phyloP scores from a whole-genome alignment of 2,888 invertebrate species.

The Dioctria rufipes region DNA sequence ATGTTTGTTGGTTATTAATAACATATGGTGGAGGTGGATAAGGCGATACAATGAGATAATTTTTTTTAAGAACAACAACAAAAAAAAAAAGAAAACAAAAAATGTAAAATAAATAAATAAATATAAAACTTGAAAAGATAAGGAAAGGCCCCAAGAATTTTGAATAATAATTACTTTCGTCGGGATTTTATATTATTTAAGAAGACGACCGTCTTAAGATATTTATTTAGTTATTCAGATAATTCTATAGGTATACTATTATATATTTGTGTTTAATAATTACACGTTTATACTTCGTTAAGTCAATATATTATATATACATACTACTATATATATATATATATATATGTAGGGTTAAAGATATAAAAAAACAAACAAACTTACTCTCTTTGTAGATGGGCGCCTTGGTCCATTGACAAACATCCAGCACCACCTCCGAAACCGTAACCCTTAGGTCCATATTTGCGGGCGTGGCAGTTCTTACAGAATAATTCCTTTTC shows the following conservation, averaged over 20 bases:
- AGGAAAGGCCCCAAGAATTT: constrained; percentile 66
- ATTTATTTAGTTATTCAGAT: too few species aligned
- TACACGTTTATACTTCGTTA: too few species aligned
- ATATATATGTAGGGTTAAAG: too few species aligned
- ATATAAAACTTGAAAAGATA: constrained; percentile 67
- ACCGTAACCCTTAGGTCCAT: constrained; percentile 98
- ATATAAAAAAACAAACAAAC: constrained; percentile 67
- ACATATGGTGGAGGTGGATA: constrained; percentile 22
- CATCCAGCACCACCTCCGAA: constrained; percentile 98
- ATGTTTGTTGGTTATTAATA: constrained; percentile 43
- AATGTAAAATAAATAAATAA: constrained; percentile 65
- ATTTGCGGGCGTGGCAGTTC: constrained; percentile 94
- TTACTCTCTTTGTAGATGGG: constrained; percentile 90
- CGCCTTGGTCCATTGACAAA: constrained; percentile 95
- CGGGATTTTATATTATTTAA: constrained; percentile 5
- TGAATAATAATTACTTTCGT: constrained; percentile 45
- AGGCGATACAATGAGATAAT: constrained; percentile 61
- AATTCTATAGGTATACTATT: neutral
- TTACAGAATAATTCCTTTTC: constrained; percentile 98
- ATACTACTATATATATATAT: too few species aligned
- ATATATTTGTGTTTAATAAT: neutral
- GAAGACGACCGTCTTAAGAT: neutral
- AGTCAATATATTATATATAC: too few species aligned
- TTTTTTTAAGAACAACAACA: constrained; percentile 67
- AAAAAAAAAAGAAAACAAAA: constrained; percentile 73